Percentiles rank a stretch among this genome's conserved stretches.
Conservation (phyloP, 2,797 vertebrate genomes). For the Sebastes taczanowskii region DNA sequence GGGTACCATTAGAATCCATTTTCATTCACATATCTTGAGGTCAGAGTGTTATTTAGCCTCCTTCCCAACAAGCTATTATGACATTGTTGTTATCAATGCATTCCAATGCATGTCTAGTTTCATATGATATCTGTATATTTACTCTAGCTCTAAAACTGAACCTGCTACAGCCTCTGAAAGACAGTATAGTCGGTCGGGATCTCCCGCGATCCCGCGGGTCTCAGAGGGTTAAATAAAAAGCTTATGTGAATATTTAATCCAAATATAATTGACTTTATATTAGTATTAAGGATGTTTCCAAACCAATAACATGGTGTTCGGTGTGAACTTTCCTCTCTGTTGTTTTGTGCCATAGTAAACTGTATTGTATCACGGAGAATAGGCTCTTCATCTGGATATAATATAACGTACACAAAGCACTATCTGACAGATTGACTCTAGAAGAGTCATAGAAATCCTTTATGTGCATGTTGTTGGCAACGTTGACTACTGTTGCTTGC, state of each 20-base stretch:
- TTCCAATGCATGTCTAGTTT: no score
- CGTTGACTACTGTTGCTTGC: background rate
- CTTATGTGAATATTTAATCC: background rate
- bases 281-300: background rate
- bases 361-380: background rate
- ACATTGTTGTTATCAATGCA: no score
- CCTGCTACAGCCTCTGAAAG: no score
- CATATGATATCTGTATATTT: no score
- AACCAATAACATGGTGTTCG: background rate
- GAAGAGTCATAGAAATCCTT: slow-evolving; percentile 7
- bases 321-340: background rate
- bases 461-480: background rate
- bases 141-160: no score
- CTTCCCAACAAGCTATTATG: no score
- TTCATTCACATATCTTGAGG: no score
- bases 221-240: background rate
- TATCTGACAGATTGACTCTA: background rate
- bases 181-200: no score
- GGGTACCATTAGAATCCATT: accelerated
- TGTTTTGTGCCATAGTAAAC: background rate
- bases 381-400: background rate
- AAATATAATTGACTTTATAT: background rate
- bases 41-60: no score
- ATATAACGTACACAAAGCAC: background rate
- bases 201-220: no score